A percentile compares a stretch with the other conserved stretches of the same genome.
Conservation (phyloP, 2,113 vertebrate genomes). For the Grammomys dolichurus region DNA sequence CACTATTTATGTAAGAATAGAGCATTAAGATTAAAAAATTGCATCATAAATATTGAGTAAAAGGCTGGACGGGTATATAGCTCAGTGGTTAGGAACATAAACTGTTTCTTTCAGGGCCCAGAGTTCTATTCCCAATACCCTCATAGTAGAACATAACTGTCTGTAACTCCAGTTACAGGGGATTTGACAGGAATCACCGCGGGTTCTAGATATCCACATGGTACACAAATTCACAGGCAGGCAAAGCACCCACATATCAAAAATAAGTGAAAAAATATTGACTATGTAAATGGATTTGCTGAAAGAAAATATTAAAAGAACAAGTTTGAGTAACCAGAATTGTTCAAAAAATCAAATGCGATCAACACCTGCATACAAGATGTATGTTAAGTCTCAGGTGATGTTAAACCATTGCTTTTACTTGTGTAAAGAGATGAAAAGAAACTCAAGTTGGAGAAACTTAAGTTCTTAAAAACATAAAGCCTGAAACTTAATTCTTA, state of each 20-base stretch:
- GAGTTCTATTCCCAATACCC: background rate
- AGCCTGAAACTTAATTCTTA: slow-evolving; percentile 62
- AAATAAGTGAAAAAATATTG: background rate
- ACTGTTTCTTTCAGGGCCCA: background rate
- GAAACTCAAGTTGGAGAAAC: background rate
- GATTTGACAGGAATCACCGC: background rate
- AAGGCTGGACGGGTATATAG: background rate
- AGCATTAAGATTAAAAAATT: background rate
- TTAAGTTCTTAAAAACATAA: slow-evolving; percentile 69
- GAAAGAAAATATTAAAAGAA: background rate
- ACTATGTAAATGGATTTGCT: background rate
- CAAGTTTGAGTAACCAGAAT: background rate
- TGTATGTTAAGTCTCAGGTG: rapidly evolving
- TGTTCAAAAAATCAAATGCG: background rate
- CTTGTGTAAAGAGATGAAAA: background rate
- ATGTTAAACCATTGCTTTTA: background rate
- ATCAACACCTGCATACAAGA: background rate
- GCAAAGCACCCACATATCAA: background rate
- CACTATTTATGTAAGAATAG: background rate
- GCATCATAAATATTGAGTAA: background rate
- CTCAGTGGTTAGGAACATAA: background rate
- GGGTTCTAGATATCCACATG: background rate
- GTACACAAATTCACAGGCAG: background rate
- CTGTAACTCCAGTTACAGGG: background rate
- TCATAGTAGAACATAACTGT: background rate